Base-by-base conservation (phyloP, 2,797 vertebrate species). In the Eulemur coronatus region DNA sequence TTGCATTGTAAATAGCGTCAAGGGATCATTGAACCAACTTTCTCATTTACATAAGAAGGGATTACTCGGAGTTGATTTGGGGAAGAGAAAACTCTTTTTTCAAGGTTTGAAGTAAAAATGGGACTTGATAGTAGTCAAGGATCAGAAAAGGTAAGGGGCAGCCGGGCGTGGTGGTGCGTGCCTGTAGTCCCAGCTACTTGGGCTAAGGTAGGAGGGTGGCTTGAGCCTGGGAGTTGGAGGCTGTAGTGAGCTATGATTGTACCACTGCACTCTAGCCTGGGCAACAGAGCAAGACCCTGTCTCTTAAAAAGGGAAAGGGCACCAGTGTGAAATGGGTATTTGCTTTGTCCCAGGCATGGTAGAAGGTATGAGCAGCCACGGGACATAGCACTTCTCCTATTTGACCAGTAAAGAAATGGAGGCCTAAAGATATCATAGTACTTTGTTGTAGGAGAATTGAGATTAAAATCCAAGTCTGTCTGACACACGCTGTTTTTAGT, bases 131-230 rank as follows among this genome's bases (percentile, higher is more conserved):
- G n/a, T 61, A 22, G 30, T 52, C 30, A 24, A 41, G 43, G 28
- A 11, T 65, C 24, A 73, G 69, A 33, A 85, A 67, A 38, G 70
- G n/a, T 57, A 43, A 67, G 72, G 22, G 26, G 6, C 38, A 55
- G 3, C 63, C 7, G 4, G 14, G 3, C 17, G 1, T 65, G 14
- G 11, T n/a, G 26, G 24, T 0, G 1, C 7, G 0, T n/a, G 63
- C 15, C 3, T 65, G 63, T n/a, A 9, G 33, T n/a, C 7, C 15
- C 63, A 65, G 15, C 63, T n/a, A 18, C 33, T 65, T 28, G 7
- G 33, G 33, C 17, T n/a, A 18, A n/a, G 63, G 33, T 18, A 8
- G 61, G 63, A 65, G 63, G 33, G n/a, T 65, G 7, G 2, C 63
- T 65, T 65, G 33, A 65, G 33, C 63, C 15, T 15, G 17, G 63